Evolutionary conservation across 2,888 invertebrate species (phyloP), one percentile per base, ranked within the genome.

Genomic region (Volucella inflata): DNA sequence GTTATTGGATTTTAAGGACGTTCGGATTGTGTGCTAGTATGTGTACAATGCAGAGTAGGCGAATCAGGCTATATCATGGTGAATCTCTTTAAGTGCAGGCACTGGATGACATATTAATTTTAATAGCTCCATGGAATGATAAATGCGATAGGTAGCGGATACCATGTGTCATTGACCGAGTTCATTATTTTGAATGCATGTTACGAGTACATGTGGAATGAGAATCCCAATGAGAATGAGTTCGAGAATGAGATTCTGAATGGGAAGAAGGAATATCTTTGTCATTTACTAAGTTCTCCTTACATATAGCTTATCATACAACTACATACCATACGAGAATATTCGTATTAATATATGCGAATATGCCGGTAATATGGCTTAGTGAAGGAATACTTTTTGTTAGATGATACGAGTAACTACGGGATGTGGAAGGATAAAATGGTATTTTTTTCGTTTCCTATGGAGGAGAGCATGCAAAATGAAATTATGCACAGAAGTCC

Each of bases 1-100:
- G 84, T 84, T 84, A 84, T 84, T 80, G 80, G 84, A 84, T 84
- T 84, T 84, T 84, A 75, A 84, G 84, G 65, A 80, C 84, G 36
- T 50, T 70, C 30, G 53, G 48, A 67, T 46, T 78, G 77, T 74
- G 65, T 57, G 68, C 57, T 36, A 14, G 21, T 55, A 44, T 59
- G 59, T 68, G 55, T 36, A 14, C 11, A 14, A 36, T 46, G 38
- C 16, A 46, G 30, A 72, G 68, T 14, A 70, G 44, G 80, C 60
- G 59, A 80, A 80, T 74, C 67, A 74, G 74, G 42, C 16, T 42
- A 55, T 4, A 30, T 30, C 30, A 30, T 30, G 6, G 30, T 30
- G 6, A 62, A 44, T 78, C 46, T 75, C 64, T 50, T 78, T 78
- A 74, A 51, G 51, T 57, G 11, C 83, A 78, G 83, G 78, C 83